Evolutionary conservation across 2,888 invertebrate species (phyloP), one percentile per base, ranked within the genome.

Genomic region (Sarcophaga rosellei): DNA sequence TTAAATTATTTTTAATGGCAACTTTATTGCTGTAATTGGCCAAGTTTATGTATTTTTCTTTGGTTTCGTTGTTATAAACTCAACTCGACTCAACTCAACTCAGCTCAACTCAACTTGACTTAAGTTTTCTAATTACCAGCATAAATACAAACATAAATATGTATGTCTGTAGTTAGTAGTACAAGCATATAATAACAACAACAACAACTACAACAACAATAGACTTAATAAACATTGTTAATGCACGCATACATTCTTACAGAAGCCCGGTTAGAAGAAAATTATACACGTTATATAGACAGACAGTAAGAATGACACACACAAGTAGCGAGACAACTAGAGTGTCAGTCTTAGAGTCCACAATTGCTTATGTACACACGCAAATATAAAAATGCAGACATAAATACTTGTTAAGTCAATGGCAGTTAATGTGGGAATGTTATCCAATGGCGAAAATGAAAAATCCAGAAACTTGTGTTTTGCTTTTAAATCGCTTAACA

Each of bases 21-120:
- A 74, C 83, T 83, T 83, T 68, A 83, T 62, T 77, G 82, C 61
- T 73, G 77, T 82, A 77, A 82, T 83, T 78, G 75, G 73, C 78
- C 78, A 78, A 83, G 73, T 83, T 83, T 83, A 68, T 78, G 6
- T 73, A 77, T 65, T 72, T 77, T 66, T 75, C 23, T 69, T 23
- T 53, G 10, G 10, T 53, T 53, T 53, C 53, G 15, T 53, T 53
- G 53, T 53, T 53, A 53, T 53, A 53, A 53, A 53, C 53, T 53
- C 53, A 62, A 75, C 75, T 81, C 69, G 57, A 69, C 17, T 81
- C 62, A 81, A 81, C 35, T 0, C 35, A 35, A 35, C 35, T 35
- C 35, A 35, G 35, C 35, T 35, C 35, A 35, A 81, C 68, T 53
- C 25, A 62, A 75, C 75, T 81, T 75, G 57, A 69, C 17, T 81